phyloP scores from a whole-genome alignment of 2,113 vertebrate species.

The Apodemus sylvaticus region DNA sequence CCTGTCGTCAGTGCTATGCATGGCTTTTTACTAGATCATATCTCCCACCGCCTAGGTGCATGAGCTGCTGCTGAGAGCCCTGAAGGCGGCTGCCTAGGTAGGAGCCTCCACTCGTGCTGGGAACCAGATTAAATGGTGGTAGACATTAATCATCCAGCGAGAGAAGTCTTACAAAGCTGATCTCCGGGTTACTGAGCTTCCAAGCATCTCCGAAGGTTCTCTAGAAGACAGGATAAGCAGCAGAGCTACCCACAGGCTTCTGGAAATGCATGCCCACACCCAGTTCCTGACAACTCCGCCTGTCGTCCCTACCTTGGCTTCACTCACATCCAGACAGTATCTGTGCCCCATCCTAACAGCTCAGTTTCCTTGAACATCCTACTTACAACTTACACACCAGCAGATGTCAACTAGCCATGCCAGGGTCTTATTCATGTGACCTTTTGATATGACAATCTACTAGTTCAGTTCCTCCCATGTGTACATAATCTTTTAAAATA shows the following conservation, averaged over 20 bases:
- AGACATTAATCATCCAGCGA: not conserved
- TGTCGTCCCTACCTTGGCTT: not conserved
- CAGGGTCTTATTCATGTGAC: not conserved
- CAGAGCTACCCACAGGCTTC: not conserved
- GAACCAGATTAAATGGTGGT: slow-evolving; percentile 38
- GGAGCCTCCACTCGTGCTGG: slow-evolving; percentile 7
- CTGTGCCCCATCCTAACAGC: not conserved
- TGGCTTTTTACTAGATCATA: not conserved
- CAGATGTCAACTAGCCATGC: not conserved
- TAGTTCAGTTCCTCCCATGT: not conserved
- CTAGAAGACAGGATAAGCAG: not conserved
- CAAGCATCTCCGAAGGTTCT: not conserved
- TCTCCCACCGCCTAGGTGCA: not conserved
- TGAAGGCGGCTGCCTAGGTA: not conserved
- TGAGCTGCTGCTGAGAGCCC: not conserved
- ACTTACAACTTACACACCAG: not conserved
- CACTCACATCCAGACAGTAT: not conserved
- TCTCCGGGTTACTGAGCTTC: not conserved
- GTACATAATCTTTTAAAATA: not conserved
- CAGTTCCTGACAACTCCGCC: not conserved
- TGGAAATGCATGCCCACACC: not conserved
- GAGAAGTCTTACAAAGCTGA: not conserved
- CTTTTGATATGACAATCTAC: not conserved
- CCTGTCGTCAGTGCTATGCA: not conserved
- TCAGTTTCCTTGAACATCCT: not conserved